Percentiles rank a stretch among this genome's conserved stretches.
phyloP scores from a whole-genome alignment of 2,888 invertebrate genomes.

The Chrysina gloriosa region DNA sequence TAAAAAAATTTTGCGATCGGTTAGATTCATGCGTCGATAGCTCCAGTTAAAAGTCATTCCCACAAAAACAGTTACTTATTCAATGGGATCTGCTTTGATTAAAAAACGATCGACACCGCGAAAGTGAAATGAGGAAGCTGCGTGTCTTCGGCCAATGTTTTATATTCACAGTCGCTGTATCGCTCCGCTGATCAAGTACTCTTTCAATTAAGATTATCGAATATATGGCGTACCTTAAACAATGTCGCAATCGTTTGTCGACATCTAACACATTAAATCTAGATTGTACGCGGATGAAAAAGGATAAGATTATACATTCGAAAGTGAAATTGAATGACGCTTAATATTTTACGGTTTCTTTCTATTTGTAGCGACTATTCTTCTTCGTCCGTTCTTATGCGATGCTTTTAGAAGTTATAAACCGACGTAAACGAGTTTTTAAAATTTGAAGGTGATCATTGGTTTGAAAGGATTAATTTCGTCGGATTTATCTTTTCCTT shows the following conservation, averaged over 20 bases:
- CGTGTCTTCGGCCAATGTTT: background rate
- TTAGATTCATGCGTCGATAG: background rate
- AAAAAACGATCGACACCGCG: conserved; percentile 1
- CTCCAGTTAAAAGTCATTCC: background rate
- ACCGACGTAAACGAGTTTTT: conserved; percentile 2
- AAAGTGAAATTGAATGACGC: background rate
- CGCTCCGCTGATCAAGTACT: background rate
- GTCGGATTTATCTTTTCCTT: background rate
- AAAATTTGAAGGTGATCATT: background rate
- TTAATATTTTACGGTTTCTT: background rate
- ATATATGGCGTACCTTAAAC: background rate
- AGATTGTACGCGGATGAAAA: background rate
- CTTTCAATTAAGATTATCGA: conserved; percentile 10
- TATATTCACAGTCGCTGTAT: conserved; percentile 2
- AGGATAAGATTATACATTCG: background rate
- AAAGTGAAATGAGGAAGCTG: conserved; percentile 25
- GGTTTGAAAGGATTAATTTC: conserved; percentile 1
- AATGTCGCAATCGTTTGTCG: background rate
- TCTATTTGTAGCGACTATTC: background rate
- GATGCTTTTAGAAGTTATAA: background rate
- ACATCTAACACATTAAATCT: background rate
- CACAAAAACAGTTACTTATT: background rate
- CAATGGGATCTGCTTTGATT: conserved; percentile 1
- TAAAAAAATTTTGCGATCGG: background rate
- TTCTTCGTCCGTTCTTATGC: background rate